Base-by-base conservation (phyloP, 2,113 vertebrate species). In the Nicator chloris region DNA sequence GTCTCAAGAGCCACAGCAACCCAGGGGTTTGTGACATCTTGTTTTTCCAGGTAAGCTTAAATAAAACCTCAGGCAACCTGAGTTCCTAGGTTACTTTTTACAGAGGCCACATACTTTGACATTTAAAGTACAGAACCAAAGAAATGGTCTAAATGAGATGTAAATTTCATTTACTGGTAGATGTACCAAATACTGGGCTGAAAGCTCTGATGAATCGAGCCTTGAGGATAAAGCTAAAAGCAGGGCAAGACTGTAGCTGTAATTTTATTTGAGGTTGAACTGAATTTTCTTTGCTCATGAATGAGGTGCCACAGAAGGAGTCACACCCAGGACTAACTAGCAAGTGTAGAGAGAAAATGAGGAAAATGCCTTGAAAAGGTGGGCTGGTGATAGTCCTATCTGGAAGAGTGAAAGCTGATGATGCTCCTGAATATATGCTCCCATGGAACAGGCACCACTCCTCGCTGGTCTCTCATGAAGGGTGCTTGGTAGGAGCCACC, bases 401-500 rank as follows among this genome's bases (percentile, higher is more conserved):
- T 1, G 2, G 44, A 65, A 63, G 13, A 31, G 17, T n/a, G 16
- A 39, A 64, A 84, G 26, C 17, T 82, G 61, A 1, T 50, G 51
- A 42, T 82, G 61, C 26, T 65, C 26, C n/a, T 0, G 2, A 50
- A 18, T 18, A 23, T 4, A 2, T 6, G 23, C 12, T 33, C 11
- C 21, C 0, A 8, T 24, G 16, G 30, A 87, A 61, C 4, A 35
- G 27, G 11, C 10, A 20, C 10, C 3, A 2, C 9, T 77, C 47
- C 23, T 78, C 0, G 0, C 8, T 77, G n/a, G 8, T 49, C 28
- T 31, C 60, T 42, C 23, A n/a, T 0, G 1, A 6, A 28, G 31
- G 7, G 6, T 13, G n/a, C 24, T 0, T 35, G 47, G 33, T 22
- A 39, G 33, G 13, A 20, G 31, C 31, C 39, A 10, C 17, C 11